Percentiles rank a stretch among this genome's conserved stretches.
These are phyloP conservation scores for Piaya cayana DNA, from an alignment of 2,113 vertebrate species.

Conservation along the genomic window DNA sequence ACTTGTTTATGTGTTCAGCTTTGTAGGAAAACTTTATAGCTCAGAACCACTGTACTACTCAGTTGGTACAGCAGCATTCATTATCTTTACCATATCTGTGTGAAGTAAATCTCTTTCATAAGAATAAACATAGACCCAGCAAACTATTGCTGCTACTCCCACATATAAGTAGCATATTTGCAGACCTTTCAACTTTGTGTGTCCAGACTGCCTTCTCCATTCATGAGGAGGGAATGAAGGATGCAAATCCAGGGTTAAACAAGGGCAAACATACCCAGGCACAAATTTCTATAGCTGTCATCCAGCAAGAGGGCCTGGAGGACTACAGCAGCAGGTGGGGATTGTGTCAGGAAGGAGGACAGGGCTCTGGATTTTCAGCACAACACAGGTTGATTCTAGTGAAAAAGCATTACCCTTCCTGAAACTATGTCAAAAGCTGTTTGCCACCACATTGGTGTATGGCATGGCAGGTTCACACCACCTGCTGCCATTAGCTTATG, in stretches of 20 bases:
- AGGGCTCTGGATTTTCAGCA: background rate
- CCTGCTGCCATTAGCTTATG: background rate
- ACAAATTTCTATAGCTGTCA: background rate
- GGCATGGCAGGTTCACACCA: background rate
- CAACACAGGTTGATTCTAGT: fast-evolving
- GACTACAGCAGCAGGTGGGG: background rate
- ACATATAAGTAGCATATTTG: background rate
- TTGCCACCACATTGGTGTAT: background rate
- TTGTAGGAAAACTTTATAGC: background rate
- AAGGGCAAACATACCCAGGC: background rate
- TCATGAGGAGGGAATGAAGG: background rate
- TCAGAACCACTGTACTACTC: background rate
- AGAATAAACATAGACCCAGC: background rate
- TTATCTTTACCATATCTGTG: background rate
- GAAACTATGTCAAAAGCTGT: background rate
- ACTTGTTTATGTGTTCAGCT: background rate
- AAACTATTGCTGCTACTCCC: background rate
- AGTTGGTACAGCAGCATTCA: fast-evolving
- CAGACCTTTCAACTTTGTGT: background rate
- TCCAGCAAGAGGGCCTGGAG: background rate
- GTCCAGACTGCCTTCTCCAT: background rate
- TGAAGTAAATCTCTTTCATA: background rate
- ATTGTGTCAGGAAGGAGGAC: background rate
- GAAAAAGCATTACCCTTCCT: background rate
- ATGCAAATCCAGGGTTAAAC: background rate